phyloP scores from a whole-genome alignment of 2,113 vertebrate genomes.

The Hypomesus transpacificus region DNA sequence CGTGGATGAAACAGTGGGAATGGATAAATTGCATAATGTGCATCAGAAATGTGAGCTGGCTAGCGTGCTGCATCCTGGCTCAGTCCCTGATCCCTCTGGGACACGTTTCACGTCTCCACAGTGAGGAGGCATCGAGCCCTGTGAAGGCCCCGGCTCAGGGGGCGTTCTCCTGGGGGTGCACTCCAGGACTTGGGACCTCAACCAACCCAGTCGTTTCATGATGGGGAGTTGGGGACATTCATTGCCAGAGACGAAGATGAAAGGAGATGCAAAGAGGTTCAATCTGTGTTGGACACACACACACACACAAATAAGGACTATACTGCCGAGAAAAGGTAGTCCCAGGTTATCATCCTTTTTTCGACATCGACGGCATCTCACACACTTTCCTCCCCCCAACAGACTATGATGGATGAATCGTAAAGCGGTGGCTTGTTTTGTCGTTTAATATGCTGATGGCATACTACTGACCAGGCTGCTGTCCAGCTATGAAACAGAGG shows the following conservation, averaged over 20 bases:
- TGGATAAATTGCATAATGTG: slow-evolving; percentile 53
- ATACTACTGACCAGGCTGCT: neutral
- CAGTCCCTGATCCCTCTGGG: neutral
- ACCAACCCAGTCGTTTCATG: slow-evolving; percentile 1
- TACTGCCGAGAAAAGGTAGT: neutral
- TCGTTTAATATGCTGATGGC: too few species aligned
- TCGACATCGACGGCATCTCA: too few species aligned
- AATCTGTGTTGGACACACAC: neutral
- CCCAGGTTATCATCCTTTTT: too few species aligned
- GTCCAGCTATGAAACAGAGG: neutral
- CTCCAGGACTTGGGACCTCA: slow-evolving; percentile 15
- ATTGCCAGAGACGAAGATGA: neutral
- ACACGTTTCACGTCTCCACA: slow-evolving; percentile 25
- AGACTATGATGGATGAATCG: too few species aligned
- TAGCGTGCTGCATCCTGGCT: slow-evolving; percentile 35
- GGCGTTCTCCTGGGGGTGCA: slow-evolving; percentile 11
- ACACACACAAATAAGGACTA: neutral
- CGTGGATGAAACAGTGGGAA: slow-evolving; percentile 34
- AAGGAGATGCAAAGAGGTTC: neutral
- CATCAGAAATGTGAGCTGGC: slow-evolving; percentile 42
- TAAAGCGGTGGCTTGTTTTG: too few species aligned
- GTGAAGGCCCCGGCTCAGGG: slow-evolving; percentile 5
- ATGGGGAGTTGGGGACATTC: neutral
- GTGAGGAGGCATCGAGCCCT: slow-evolving; percentile 30
- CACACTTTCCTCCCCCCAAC: too few species aligned